Evolutionary conservation across 2,888 invertebrate species (phyloP).

Genomic region (Meiosimyza decipiens): DNA sequence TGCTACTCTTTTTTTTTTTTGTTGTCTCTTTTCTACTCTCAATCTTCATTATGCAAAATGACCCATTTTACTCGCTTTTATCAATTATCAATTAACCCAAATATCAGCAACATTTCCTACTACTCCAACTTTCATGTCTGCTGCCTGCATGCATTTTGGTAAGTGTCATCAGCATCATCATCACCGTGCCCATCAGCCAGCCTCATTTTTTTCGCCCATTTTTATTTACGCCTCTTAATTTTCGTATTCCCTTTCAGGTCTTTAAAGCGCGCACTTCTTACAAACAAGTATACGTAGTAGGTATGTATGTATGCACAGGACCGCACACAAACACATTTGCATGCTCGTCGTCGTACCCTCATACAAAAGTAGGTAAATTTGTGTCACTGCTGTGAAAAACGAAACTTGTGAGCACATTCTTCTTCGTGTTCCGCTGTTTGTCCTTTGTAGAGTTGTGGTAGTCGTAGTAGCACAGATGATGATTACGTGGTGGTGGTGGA

Average conservation of each 20-base stretch:
- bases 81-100: conserved; percentile 39
- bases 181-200: too few relatives aligned
- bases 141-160: too few relatives aligned
- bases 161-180: too few relatives aligned
- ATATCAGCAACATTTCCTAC: conserved; percentile 31
- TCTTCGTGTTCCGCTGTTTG: neutral
- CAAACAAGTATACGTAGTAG: too few relatives aligned
- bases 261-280: conserved; percentile 8
- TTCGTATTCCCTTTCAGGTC: neutral
- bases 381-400: conserved; percentile 34
- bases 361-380: conserved; percentile 23
- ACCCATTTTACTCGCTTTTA: conserved; percentile 31
- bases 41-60: conserved; percentile 6
- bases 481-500: too few relatives aligned
- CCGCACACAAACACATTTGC: neutral
- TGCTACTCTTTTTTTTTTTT: too few relatives aligned
- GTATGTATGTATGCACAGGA: too few relatives aligned
- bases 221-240: neutral
- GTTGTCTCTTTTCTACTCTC: too few relatives aligned
- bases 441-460: too few relatives aligned
- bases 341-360: neutral
- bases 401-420: conserved; percentile 16
- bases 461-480: too few relatives aligned
- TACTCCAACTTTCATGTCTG: neutral
- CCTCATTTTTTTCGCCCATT: neutral